Base-by-base conservation (phyloP, 1,140 invertebrate genomes). In the Yoshiicerus persimilis region DNA sequence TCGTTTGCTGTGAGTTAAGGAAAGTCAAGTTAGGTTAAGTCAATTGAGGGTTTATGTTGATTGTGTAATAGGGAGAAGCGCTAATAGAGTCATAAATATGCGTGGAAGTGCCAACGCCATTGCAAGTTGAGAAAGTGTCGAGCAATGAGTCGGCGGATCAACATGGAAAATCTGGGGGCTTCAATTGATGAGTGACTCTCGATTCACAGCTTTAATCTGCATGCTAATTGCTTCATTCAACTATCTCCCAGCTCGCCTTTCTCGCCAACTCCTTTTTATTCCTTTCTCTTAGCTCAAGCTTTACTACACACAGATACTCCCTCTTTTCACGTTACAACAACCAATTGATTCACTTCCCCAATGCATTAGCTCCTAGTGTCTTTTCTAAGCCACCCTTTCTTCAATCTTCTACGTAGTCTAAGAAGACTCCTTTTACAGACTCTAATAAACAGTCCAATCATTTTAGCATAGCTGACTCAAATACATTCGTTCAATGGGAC, bases 41-140 rank as follows among this genome's bases (percentile, higher is more conserved):
- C 25, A 86, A 86, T 86, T 86, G 27, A 75, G 34, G 32, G 56
- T 30, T 34, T 47, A 27, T 30, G 56, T 62, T 62, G 56, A 64
- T 86, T 32, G 27, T 27, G 66, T 38, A 66, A 70, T 41, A 75
- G 66, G 70, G 16, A 80, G 75, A 80, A 34, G 87, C 84, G 84
- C 86, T 88, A 88, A 86, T 87, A 36, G 62, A 88, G 87, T 88
- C 87, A 90, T 90, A 87, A 90, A 87, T 90, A 86, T 87, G 86
- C 83, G 89, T 90, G 87, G 84, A 62, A 86, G 89, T 88, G 89
- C 86, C 85, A 47, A 88, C 89, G 87, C 89, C 86, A 87, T 39
- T 85, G 25, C 41, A 38, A 87, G 86, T 77, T 47, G 87, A 70
- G 87, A 87, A 88, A 89, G 89, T 89, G 89, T 89, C 39, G 75